Percentiles rank a stretch among this genome's conserved stretches.
Evolutionary conservation across 2,888 invertebrate species (phyloP).

Genomic region (Lycophotia porphyrea): DNA sequence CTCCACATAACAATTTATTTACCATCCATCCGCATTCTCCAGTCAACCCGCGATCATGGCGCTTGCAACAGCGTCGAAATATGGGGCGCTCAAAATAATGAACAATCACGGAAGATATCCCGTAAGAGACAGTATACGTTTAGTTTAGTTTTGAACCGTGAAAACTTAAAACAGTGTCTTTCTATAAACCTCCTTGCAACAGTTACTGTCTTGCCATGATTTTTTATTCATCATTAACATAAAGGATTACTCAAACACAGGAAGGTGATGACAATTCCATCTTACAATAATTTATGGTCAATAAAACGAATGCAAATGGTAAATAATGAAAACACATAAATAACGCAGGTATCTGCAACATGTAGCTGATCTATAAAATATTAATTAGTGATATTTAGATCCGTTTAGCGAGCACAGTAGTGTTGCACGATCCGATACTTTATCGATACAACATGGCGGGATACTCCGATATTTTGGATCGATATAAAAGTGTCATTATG

Average conservation of each 20-base stretch:
- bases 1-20: too few relatives aligned
- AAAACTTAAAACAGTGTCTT: too few relatives aligned
- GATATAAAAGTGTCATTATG: too few relatives aligned
- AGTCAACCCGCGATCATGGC: too few relatives aligned
- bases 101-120: too few relatives aligned
- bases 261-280: conserved; percentile 10
- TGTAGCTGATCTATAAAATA: conserved; percentile 58
- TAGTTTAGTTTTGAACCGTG: too few relatives aligned
- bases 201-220: background rate
- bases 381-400: conserved; percentile 58
- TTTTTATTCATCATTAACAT: background rate
- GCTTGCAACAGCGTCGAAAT: too few relatives aligned
- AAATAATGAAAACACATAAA: conserved; percentile 56
- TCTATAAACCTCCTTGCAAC: background rate
- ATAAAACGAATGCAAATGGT: conserved; percentile 36
- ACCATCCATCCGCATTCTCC: too few relatives aligned
- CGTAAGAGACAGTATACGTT: too few relatives aligned
- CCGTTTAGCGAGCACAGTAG: conserved; percentile 31
- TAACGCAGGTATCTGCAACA: conserved; percentile 38
- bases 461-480: too few relatives aligned
- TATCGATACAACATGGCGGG: background rate
- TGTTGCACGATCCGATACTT: background rate
- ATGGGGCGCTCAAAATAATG: too few relatives aligned
- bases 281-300: conserved; percentile 14
- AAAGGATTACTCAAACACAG: background rate